Evolutionary conservation across 1,140 invertebrate species (phyloP), one percentile per base, ranked within the genome.

Genomic region (Listronotus oregonensis): DNA sequence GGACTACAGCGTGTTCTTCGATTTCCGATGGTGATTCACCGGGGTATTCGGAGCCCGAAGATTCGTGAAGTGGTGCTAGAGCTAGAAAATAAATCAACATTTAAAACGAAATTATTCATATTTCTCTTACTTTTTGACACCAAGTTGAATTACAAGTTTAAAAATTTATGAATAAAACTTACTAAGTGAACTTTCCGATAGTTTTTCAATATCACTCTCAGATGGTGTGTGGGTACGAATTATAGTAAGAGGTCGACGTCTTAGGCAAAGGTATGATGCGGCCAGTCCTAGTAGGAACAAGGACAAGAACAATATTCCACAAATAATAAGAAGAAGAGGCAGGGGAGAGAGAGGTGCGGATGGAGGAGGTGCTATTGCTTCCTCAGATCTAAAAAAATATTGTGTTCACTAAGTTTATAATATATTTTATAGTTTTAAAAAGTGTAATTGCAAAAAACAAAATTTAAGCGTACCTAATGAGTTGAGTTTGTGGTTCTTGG

Each of bases 301-400:
- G 0, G 93, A 94, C 4, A 97, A 83, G 82, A 97, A 96, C 49
- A 97, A 83, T 46, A 97, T 89, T 10, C 91, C 92, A 78, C 94
- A 96, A 68, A 96, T 94, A 64, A 96, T 94, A 69, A 96, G 82
- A 10, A 96, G 82, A 51, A 96, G 90, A 75, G 96, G 93, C 51
- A 94, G 89, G 8, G 62, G 62, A 3, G 62, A 64, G 9, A 56
- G 52, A 37, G 62, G 62, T 7, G 12, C 42, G 15, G 9, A 5
- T 32, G 15, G 14, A 7, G 2, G 11, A 5, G 60, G 60, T 15
- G 50, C 50, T 8, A 34, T 21, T 32, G 43, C 31, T 32, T 15
- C 47, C 2, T 43, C 59, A 31, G 21, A 3, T 15, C 49, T 51
- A 51, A 51, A 61, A 47, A 7, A 15, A n/a, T n/a, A n/a, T n/a